Percentiles rank a stretch among this genome's conserved stretches.
These are phyloP conservation scores for Melieria crassipennis DNA, from an alignment of 2,888 invertebrate genomes.

Conservation along the genomic window DNA sequence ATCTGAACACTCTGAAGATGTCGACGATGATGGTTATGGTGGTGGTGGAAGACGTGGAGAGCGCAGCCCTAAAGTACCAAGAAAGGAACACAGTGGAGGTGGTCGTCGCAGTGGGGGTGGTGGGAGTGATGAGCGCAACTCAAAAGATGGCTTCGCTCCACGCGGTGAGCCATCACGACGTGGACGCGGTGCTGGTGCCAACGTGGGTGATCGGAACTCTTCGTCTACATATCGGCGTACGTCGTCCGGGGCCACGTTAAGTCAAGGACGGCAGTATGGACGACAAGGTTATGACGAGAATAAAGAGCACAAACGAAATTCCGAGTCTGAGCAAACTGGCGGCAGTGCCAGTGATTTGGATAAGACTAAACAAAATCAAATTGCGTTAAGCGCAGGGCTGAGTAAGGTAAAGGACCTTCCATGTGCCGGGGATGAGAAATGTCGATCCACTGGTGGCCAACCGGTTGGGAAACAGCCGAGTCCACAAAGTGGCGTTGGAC, in stretches of 20 bases:
- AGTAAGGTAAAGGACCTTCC: conserved; percentile 51
- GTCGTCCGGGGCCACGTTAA: conserved; percentile 37
- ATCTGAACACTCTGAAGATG: conserved; percentile 78
- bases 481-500: conserved; percentile 46
- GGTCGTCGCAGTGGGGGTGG: conserved; percentile 36
- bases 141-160: conserved; percentile 81
- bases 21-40: conserved; percentile 76
- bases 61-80: conserved; percentile 66
- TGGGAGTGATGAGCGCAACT: conserved; percentile 41
- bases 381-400: conserved; percentile 75
- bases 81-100: conserved; percentile 41
- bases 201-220: conserved; percentile 61
- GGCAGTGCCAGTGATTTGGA: conserved; percentile 67
- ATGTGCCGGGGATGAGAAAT: conserved; percentile 42
- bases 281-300: conserved; percentile 57
- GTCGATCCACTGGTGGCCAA: conserved; percentile 8
- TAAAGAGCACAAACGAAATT: conserved; percentile 52
- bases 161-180: conserved; percentile 89
- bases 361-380: conserved; percentile 74
- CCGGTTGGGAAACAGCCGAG: conserved; percentile 50
- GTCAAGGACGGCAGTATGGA: conserved; percentile 51
- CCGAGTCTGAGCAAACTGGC: conserved; percentile 54
- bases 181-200: conserved; percentile 75
- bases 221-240: conserved; percentile 65
- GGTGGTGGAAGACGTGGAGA: conserved; percentile 70